Evolutionary conservation across 2,113 vertebrate genomes (phyloP), one percentile per base, ranked within the genome.

Genomic region (Protomyctophum bolini): DNA sequence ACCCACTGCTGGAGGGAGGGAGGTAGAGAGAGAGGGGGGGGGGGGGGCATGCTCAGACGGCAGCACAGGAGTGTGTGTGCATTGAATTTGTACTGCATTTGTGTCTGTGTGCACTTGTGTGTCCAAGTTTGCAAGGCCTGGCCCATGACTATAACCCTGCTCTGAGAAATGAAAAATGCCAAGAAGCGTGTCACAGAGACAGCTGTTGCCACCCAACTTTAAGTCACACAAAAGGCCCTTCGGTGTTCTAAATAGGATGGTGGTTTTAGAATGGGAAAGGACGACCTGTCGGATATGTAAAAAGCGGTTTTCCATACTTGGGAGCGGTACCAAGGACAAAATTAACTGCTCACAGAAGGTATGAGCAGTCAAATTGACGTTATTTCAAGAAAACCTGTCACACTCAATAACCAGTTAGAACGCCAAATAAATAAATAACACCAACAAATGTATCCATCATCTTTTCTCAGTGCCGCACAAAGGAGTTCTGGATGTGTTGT

Each of bases 181-280:
- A 84, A 87, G 76, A 66, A 81, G 73, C 85, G 85, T 82, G 79
- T 89, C 83, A 79, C 85, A 80, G 77, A 79, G 81, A 73, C 79
- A 91, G 85, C 69, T 72, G 80, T 79, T 73, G 81, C 90, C 85
- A 87, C 89, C 88, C 89, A 91, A 83, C 84, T 85, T 81, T 67
- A 64, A 77, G 65, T 60, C 55, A 10, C 68, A 89, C 86, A 89
- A 86, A 82, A 72, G 73, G 70, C 65, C 79, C 75, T 73, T 82
- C 68, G 87, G 69, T 77, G 68, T 75, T 76, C 66, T 64, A 66
- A 61, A 14, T 21, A 8, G 77, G 76, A 80, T 59, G 73, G 69
- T 50, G 82, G 77, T 82, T 76, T 70, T 45, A 79, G 74, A 79
- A 80, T 58, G 66, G 81, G 77, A 87, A 85, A 84, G 29, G 73